phyloP scores from a whole-genome alignment of 1,140 invertebrate species.

The Armadillidium nasatum region DNA sequence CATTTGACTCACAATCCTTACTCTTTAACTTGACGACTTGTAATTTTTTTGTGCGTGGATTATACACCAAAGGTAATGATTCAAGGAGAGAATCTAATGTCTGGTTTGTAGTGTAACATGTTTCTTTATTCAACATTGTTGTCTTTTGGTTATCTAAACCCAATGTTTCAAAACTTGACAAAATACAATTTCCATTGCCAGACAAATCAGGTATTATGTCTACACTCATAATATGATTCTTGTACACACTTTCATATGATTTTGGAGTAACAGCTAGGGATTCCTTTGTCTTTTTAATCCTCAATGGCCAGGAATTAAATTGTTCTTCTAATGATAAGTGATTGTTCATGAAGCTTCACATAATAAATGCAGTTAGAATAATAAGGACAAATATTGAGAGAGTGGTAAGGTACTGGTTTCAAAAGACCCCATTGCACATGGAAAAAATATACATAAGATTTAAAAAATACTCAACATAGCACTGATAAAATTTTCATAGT shows the following conservation, averaged over 20 bases:
- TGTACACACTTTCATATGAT: not conserved
- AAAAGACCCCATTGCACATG: too few species aligned
- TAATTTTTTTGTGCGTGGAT: not conserved
- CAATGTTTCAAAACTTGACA: not conserved
- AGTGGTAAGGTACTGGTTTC: too few species aligned
- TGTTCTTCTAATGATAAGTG: not conserved
- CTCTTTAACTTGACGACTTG: not conserved
- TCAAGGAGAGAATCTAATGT: conserved; percentile 4
- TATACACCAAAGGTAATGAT: not conserved
- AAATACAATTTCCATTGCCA: not conserved
- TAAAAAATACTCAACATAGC: too few species aligned
- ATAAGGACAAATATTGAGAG: too few species aligned
- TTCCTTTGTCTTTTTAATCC: not conserved
- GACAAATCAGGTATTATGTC: conserved; percentile 1
- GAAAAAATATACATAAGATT: too few species aligned
- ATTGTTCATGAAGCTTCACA: conserved; percentile 4
- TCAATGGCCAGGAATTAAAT: not conserved
- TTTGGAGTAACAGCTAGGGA: not conserved
- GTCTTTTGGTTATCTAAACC: not conserved
- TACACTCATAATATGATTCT: not conserved
- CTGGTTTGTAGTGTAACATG: too few species aligned
- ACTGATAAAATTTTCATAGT: too few species aligned
- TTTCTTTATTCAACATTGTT: too few species aligned
- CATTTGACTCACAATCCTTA: not conserved
- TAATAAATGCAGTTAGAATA: not conserved